Evolutionary conservation across 2,888 invertebrate species (phyloP), one percentile per base, ranked within the genome.

Genomic region (Agapostemon virescens): DNA sequence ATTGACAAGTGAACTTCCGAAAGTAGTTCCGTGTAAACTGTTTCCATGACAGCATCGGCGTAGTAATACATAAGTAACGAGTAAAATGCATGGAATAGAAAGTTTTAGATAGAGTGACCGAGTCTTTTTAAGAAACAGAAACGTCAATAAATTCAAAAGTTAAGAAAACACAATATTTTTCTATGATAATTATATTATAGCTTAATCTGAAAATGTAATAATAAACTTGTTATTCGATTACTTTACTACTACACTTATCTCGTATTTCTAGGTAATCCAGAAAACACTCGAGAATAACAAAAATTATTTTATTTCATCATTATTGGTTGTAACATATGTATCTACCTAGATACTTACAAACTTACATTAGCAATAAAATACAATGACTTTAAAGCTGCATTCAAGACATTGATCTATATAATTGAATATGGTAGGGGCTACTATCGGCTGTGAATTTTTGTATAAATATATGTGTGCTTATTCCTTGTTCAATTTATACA

Each of bases 1-100:
- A 83, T 83, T 87, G 86, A 87, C 83, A 86, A 81, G 82, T 81
- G 88, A 89, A 89, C 88, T 90, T 91, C 89, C 89, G 90, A 89
- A 90, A 90, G 90, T 90, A 91, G 90, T 89, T 73, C 89, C 90
- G 55, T 81, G 86, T 89, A 88, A 88, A 88, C 89, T 83, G 90
- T 91, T 90, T 79, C 88, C 85, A 89, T 89, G 88, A 83, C 81
- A 86, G 87, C 90, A 77, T 82, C 85, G 87, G 87, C 87, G 87
- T 66, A 87, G 86, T 82, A 69, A 87, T 86, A 86, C 81, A 71
- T 33, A 61, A 26, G 61, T 67, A 67, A 66, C 33, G 36, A 69
- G 72, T 40, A 17, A 40, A 36, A 20, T 61, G 61, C 30, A 61
- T 58, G 61, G 79, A 81, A 70, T 61, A 69, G 70, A 40, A 40